Evolutionary conservation across 2,797 vertebrate genomes (phyloP), one percentile per base, ranked within the genome.

Genomic region (Mico argentatus): DNA sequence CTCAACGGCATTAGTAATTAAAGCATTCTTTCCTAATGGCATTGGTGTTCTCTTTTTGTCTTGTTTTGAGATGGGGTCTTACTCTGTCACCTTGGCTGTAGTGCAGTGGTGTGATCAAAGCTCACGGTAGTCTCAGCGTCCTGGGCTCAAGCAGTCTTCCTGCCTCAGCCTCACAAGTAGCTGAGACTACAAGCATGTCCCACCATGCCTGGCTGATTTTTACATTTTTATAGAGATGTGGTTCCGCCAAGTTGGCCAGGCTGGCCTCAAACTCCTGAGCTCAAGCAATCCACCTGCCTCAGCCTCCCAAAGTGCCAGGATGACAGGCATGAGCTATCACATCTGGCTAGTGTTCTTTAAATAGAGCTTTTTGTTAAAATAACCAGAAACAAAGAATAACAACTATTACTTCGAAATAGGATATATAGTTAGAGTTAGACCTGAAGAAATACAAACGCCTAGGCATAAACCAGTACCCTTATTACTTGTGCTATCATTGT

Each of bases 281-380:
- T 67, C 61, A 67, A n/a, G 33, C 61, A 67, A n/a, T 19, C 30
- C 15, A 64, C 33, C 30, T 67, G 61, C 61, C 33, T 67, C 61
- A 67, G 61, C 61, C 15, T 67, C 15, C 61, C 61, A n/a, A 67
- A 67, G 15, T 67, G 30, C 61, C n/a, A 33, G 33, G 33, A 67
- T n/a, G n/a, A n/a, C 61, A 67, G 61, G 30, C 61, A 67, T 15
- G 15, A 19, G 61, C 61, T 17, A n/a, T 17, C 15, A 67, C 15
- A 8, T 67, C 33, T n/a, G 33, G 61, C 61, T n/a, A n/a, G 15
- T n/a, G 61, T 67, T 79, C n/a, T 94, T 94, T 77, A 72, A 96
- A 90, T 59, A 44, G 57, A 81, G 10, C 1, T 64, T 94, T 96
- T 77, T n/a, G 75, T 90, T 75, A 91, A 97, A 96, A 70, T 76